phyloP scores from a whole-genome alignment of 2,888 invertebrate species.

The Lissonota sp. region DNA sequence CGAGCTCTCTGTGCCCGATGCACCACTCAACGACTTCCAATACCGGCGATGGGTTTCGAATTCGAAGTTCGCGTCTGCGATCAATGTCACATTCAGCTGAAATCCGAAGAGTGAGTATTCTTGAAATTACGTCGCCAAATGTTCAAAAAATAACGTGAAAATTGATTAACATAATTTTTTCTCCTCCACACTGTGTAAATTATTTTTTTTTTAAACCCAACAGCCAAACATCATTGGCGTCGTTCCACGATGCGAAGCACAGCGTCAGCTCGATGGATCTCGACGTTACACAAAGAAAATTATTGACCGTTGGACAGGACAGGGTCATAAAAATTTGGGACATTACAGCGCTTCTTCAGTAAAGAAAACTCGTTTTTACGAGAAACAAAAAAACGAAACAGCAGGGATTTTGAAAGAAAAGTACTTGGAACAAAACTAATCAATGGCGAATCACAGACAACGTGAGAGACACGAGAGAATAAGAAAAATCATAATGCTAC shows the following conservation, averaged over 20 bases:
- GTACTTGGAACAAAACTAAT: background rate
- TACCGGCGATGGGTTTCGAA: slow-evolving; percentile 99
- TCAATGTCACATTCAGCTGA: slow-evolving; percentile 92
- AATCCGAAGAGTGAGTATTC: slow-evolving; percentile 92
- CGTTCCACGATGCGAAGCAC: slow-evolving; percentile 98
- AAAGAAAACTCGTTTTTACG: slow-evolving; percentile 65
- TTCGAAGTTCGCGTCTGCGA: slow-evolving; percentile 98
- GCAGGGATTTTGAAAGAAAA: background rate
- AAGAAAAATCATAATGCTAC: slow-evolving; percentile 16
- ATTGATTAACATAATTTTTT: slow-evolving; percentile 11
- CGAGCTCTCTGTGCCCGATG: slow-evolving; percentile 97
- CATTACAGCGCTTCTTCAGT: slow-evolving; percentile 87
- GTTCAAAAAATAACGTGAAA: slow-evolving; percentile 4
- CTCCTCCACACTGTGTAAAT: background rate
- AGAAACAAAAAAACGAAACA: slow-evolving; percentile 21
- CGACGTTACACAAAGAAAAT: slow-evolving; percentile 94
- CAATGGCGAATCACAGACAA: slow-evolving; percentile 60
- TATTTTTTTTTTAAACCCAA: slow-evolving; percentile 6
- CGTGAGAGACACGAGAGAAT: slow-evolving; percentile 42
- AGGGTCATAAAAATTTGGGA: slow-evolving; percentile 97
- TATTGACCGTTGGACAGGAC: slow-evolving; percentile 97
- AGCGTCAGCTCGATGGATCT: slow-evolving; percentile 94
- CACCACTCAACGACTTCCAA: slow-evolving; percentile 93
- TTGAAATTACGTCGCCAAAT: too few species aligned
- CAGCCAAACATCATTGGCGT: slow-evolving; percentile 95